Evolutionary conservation across 2,888 invertebrate genomes (phyloP).

Genomic region (Phortica okadai): DNA sequence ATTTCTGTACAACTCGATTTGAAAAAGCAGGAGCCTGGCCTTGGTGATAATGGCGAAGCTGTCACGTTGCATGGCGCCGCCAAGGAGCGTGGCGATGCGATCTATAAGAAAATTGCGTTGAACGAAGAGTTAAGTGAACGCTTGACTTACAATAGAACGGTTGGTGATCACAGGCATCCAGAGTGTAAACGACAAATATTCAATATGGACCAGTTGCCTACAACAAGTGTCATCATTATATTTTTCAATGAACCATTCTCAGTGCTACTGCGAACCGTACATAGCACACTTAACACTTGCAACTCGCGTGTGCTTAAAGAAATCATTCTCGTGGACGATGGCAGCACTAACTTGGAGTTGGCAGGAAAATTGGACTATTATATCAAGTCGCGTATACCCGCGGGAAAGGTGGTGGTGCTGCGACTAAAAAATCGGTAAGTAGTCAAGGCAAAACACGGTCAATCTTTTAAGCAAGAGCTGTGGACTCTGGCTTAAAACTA

Average conservation of each 20-base stretch:
- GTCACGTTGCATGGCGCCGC: constrained; percentile 83
- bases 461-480: background rate
- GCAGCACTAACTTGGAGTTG: constrained; percentile 86
- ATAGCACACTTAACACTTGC: constrained; percentile 84
- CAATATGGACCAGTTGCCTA: constrained; percentile 81
- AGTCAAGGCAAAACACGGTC: background rate
- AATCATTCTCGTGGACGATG: constrained; percentile 96
- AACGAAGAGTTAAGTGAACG: constrained; percentile 93
- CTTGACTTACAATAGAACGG: constrained; percentile 88
- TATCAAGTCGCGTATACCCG: constrained; percentile 83
- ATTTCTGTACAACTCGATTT: constrained; percentile 80
- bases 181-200: constrained; percentile 76
- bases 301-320: constrained; percentile 85
- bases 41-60: constrained; percentile 85
- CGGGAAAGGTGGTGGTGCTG: constrained; percentile 83
- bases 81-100: constrained; percentile 81
- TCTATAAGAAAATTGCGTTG: constrained; percentile 89
- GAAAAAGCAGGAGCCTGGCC: constrained; percentile 80
- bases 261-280: constrained; percentile 85
- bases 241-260: constrained; percentile 95
- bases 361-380: constrained; percentile 88
- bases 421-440: constrained; percentile 83
- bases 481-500: no score
- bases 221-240: constrained; percentile 88
- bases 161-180: constrained; percentile 74